Evolutionary conservation across 1,140 invertebrate genomes (phyloP), one percentile per base, ranked within the genome.

Genomic region (Nephila pilipes): DNA sequence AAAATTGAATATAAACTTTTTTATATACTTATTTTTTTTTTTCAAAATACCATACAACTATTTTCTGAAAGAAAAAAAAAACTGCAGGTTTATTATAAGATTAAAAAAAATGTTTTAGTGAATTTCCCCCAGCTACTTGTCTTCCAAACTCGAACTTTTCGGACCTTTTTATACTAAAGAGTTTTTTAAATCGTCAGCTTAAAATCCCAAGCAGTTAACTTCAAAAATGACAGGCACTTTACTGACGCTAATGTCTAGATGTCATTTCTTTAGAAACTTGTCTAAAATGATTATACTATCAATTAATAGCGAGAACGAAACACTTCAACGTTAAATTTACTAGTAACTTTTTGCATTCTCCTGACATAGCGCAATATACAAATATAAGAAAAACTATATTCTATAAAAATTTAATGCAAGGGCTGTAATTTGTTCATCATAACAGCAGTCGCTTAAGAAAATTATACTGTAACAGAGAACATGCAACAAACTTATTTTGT

Each of bases 51-150:
- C 18, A 20, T 18, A 32, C 25, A 10, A 79, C 29, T 36, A 46
- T 81, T n/a, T n/a, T 81, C n/a, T 6, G 22, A 1, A 54, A 75
- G n/a, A 69, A 69, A 69, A 75, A 29, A 75, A 75, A 81, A 54
- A 3, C 5, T n/a, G n/a, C n/a, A 0, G 60, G 60, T 63, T 63
- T 63, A 63, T 63, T 63, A 63, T 63, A n/a, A 63, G 60, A 63
- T 63, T 22, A 18, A 81, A 81, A 81, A 81, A 46, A 81, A 81
- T 25, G 36, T n/a, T 3, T 20, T 46, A 80, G 32, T 10, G 36
- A 46, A 81, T 81, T 81, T 22, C 65, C 29, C 14, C 1, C 10
- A 29, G 65, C 65, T 29, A 60, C 22, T 60, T 46, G 5, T 25
- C 25, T 25, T 69, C 25, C 32, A 16, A 32, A 69, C 25, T 69